Conservation (phyloP, 2,797 vertebrate genomes). For the Astyanax mexicanus region DNA sequence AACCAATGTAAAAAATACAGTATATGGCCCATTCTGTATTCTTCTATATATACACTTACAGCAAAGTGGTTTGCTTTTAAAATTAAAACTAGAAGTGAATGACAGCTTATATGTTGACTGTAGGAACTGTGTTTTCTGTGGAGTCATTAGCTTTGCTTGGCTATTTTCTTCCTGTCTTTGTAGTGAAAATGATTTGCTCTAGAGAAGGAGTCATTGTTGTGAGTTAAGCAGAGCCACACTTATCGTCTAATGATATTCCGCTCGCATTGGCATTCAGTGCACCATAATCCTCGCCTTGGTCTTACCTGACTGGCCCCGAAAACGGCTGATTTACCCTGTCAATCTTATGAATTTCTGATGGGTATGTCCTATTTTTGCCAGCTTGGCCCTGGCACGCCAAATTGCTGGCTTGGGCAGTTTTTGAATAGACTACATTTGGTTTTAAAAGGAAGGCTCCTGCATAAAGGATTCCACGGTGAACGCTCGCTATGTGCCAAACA, state of each 20-base stretch:
- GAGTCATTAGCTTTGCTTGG: slow-evolving; percentile 9
- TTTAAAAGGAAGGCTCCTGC: slow-evolving; percentile 11
- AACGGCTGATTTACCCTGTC: slow-evolving; percentile 30
- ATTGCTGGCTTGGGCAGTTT: slow-evolving; percentile 13
- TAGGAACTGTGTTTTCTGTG: slow-evolving; percentile 8
- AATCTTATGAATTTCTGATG: slow-evolving; percentile 32
- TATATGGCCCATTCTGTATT: too few species aligned
- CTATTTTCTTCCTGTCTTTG: slow-evolving; percentile 39
- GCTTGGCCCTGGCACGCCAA: slow-evolving; percentile 26
- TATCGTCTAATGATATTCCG: slow-evolving; percentile 33
- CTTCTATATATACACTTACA: too few species aligned
- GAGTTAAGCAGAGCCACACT: slow-evolving; percentile 27
- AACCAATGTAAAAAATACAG: too few species aligned
- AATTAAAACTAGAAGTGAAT: neutral
- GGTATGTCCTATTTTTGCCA: slow-evolving; percentile 23
- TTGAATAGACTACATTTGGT: slow-evolving; percentile 26
- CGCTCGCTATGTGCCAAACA: neutral
- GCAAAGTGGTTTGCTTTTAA: neutral
- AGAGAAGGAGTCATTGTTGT: slow-evolving; percentile 32
- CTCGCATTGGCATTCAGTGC: slow-evolving; percentile 26
- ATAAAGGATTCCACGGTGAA: neutral
- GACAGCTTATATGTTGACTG: neutral
- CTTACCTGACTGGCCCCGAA: slow-evolving; percentile 27
- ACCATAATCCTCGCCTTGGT: slow-evolving; percentile 29
- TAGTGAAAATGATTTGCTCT: slow-evolving; percentile 26